These are phyloP conservation scores for Herpetotheres cachinnans DNA, from an alignment of 2,113 vertebrate species.

Conservation along the genomic window DNA sequence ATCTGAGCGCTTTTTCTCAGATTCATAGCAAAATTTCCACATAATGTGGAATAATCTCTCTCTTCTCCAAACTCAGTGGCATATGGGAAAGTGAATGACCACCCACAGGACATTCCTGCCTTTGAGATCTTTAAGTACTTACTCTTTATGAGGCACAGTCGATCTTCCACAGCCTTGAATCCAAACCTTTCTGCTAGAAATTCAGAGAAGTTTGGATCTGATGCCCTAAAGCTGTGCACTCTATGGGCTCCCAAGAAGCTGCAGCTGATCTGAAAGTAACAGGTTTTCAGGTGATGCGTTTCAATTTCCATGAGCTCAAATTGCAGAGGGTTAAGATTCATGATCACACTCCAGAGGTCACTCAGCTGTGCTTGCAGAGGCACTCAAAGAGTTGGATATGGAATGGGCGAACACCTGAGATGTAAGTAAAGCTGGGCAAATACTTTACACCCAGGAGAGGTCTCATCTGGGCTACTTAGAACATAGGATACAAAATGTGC, in stretches of 20 bases:
- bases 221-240: neutral
- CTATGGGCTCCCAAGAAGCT: neutral
- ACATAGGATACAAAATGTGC: neutral
- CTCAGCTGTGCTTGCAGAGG: neutral
- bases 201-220: neutral
- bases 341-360: neutral
- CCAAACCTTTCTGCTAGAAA: neutral
- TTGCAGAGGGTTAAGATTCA: neutral
- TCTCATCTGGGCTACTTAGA: neutral
- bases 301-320: neutral
- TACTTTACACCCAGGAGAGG: neutral
- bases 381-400: neutral
- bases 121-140: neutral
- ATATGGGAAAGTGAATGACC: neutral
- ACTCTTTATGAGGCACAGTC: neutral
- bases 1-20: neutral
- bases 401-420: neutral
- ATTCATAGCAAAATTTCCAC: neutral
- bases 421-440: neutral
- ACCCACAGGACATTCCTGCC: neutral
- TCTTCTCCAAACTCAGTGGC: neutral
- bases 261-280: neutral
- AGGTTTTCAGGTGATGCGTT: neutral
- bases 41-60: neutral
- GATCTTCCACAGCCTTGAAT: neutral